A percentile compares a stretch with the other conserved stretches of the same genome.
Evolutionary conservation across 2,797 vertebrate genomes (phyloP).

Genomic region (Champsocephalus gunnari): DNA sequence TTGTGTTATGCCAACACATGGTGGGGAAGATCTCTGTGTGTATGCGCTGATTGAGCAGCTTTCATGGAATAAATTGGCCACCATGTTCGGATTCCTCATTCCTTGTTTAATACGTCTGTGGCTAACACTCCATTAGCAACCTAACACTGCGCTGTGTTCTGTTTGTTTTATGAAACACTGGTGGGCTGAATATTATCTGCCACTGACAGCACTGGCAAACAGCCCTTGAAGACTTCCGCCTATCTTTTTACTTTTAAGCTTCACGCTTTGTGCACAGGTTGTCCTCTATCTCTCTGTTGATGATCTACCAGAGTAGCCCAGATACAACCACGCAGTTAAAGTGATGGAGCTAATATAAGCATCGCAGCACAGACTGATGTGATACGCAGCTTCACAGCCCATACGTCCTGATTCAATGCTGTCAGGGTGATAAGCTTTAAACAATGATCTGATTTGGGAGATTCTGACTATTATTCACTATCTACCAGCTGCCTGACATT

Average conservation of each 20-base stretch:
- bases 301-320: background rate
- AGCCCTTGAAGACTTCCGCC: background rate
- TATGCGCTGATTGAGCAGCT: constrained; percentile 22
- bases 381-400: constrained; percentile 1
- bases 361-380: background rate
- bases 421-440: background rate
- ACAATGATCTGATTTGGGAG: constrained; percentile 4
- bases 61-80: constrained; percentile 31
- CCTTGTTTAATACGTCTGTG: constrained; percentile 29
- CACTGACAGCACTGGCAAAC: background rate
- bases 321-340: background rate
- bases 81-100: constrained; percentile 18
- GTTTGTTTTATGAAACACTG: constrained; percentile 24
- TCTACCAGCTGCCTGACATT: background rate
- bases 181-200: constrained; percentile 31
- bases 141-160: constrained; percentile 5
- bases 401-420: background rate
- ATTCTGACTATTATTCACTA: background rate
- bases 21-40: constrained; percentile 5
- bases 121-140: constrained; percentile 37
- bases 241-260: background rate
- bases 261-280: background rate
- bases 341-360: constrained; percentile 3
- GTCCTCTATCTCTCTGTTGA: background rate
- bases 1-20: constrained; percentile 3